phyloP scores from a whole-genome alignment of 1,140 invertebrate species.

The Drosophila equinoxialis region DNA sequence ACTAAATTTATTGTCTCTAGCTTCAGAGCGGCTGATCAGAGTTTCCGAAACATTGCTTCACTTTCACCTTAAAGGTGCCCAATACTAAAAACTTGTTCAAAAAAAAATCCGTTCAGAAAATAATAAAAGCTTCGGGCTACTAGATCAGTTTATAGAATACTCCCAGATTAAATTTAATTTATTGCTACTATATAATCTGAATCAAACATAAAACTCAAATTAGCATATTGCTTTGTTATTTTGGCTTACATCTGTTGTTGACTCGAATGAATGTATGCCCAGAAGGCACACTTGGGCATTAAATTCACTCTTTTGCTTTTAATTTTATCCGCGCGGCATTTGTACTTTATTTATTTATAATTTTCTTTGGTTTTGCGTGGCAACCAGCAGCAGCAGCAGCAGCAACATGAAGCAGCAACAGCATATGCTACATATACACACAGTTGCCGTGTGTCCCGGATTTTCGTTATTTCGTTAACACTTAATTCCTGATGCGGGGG shows the following conservation, averaged over 20 bases:
- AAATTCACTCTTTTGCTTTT: slow-evolving; percentile 39
- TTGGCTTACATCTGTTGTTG: slow-evolving; percentile 2
- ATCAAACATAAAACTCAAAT: neutral
- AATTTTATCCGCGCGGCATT: slow-evolving; percentile 51
- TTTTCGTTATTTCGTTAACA: slow-evolving; percentile 43
- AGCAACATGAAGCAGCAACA: neutral
- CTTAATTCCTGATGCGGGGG: slow-evolving; percentile 23
- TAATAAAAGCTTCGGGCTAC: too few species aligned
- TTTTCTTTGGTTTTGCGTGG: slow-evolving; percentile 24
- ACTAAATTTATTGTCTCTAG: too few species aligned
- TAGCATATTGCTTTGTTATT: neutral
- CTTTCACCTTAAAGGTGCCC: too few species aligned
- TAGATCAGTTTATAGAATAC: too few species aligned
- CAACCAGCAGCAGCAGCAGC: too few species aligned
- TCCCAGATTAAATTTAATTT: too few species aligned
- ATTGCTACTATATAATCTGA: too few species aligned
- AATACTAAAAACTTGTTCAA: too few species aligned
- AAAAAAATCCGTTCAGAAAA: too few species aligned
- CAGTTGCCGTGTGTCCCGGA: slow-evolving; percentile 30
- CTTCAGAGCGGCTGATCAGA: too few species aligned
- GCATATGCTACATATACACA: slow-evolving; percentile 15
- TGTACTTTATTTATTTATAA: slow-evolving; percentile 65
- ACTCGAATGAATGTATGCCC: neutral
- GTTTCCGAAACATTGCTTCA: too few species aligned
- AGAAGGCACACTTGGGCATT: slow-evolving; percentile 19